Percentiles rank a stretch among this genome's conserved stretches.
Evolutionary conservation across 35 echinoderm and acorn worm genomes (phyloP).

Genomic region (Apostichopus californicus): DNA sequence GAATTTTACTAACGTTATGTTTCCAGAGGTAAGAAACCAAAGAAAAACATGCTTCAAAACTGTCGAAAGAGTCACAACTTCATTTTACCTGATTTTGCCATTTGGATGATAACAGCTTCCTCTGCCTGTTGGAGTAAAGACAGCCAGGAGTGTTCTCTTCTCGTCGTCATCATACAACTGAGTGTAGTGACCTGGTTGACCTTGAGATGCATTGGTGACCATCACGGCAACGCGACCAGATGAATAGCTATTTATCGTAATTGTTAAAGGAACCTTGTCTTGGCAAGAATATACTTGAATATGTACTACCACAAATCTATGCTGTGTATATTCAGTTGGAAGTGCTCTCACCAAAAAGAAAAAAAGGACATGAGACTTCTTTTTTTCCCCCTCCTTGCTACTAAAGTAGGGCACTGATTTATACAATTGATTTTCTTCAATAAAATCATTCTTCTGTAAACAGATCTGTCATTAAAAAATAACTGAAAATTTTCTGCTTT

Average conservation of each 20-base stretch:
- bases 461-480: no score
- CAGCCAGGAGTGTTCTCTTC: conserved; percentile 67
- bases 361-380: no score
- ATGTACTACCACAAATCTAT: not conserved
- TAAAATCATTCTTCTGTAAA: no score
- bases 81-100: conserved; percentile 80
- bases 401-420: no score
- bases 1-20: no score
- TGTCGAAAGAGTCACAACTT: not conserved
- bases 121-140: conserved; percentile 83
- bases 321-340: no score
- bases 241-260: conserved; percentile 60
- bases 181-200: conserved; percentile 79
- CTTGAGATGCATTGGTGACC: conserved; percentile 61
- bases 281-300: not conserved
- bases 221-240: conserved; percentile 76
- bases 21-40: no score
- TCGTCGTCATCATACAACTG: conserved; percentile 75
- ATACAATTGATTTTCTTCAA: no score
- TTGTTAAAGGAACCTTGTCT: conserved; percentile 26
- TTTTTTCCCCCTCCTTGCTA: no score
- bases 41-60: no score
- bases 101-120: conserved; percentile 86
- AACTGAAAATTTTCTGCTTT: no score
- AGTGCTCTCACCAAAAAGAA: no score